Conservation (phyloP, 2,888 invertebrate genomes). For the Ochropleura leucogaster region DNA sequence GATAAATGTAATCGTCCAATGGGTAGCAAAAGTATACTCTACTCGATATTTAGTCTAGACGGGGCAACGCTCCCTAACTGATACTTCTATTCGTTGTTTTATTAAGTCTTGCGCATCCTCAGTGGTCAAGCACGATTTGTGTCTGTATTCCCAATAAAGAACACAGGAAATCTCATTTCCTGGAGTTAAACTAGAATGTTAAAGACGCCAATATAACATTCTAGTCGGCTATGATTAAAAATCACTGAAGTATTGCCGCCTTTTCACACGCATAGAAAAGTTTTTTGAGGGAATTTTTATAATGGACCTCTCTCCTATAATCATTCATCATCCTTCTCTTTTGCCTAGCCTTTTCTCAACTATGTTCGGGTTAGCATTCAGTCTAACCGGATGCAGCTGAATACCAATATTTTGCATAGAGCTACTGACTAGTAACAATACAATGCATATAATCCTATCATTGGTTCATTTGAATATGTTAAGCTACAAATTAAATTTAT, state of each 20-base stretch:
- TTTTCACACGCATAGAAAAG: not conserved
- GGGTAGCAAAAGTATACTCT: not conserved
- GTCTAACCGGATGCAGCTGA: no score
- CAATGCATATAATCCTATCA: no score
- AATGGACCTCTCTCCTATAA: not conserved
- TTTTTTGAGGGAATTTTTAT: not conserved
- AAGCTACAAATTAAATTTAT: not conserved
- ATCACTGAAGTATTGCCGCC: conserved; percentile 16
- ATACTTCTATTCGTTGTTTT: conserved; percentile 16
- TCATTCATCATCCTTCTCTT: no score
- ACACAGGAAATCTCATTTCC: conserved; percentile 55
- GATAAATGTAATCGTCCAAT: not conserved
- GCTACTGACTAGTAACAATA: no score
- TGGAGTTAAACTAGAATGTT: conserved; percentile 40
- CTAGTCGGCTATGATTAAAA: conserved; percentile 22
- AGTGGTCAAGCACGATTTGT: conserved; percentile 17
- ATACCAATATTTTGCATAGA: no score
- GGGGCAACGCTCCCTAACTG: conserved; percentile 32
- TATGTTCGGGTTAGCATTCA: no score
- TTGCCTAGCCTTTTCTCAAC: no score
- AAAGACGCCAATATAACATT: conserved; percentile 24
- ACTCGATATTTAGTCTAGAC: not conserved
- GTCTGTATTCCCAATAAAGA: conserved; percentile 38
- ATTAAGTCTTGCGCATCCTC: conserved; percentile 30
- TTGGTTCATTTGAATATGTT: no score